phyloP scores from a whole-genome alignment of 1,140 invertebrate genomes.

The Asobara japonica region DNA sequence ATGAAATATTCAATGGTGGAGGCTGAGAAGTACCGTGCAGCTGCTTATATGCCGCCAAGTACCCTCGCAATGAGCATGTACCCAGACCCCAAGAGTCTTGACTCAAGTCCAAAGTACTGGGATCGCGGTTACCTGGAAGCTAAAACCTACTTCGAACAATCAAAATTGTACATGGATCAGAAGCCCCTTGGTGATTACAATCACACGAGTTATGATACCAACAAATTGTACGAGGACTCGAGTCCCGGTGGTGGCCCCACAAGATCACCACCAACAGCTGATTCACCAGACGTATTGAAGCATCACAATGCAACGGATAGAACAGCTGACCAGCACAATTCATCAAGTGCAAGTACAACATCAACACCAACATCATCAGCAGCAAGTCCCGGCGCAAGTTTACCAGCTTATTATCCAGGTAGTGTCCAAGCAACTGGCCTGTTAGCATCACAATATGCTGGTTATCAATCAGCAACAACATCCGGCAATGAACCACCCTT shows the following conservation, averaged over 20 bases:
- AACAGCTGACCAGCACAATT: constrained; percentile 64
- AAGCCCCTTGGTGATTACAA: constrained; percentile 67
- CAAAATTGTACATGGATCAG: constrained; percentile 82
- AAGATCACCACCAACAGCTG: constrained; percentile 66
- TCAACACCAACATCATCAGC: constrained; percentile 73
- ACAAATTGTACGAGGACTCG: constrained; percentile 74
- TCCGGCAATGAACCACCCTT: constrained; percentile 72
- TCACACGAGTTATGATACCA: constrained; percentile 66
- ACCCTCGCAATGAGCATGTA: constrained; percentile 76
- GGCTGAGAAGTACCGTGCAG: constrained; percentile 77
- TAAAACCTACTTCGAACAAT: constrained; percentile 81
- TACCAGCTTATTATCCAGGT: constrained; percentile 72
- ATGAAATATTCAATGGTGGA: constrained; percentile 80
- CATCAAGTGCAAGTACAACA: constrained; percentile 63
- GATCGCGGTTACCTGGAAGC: constrained; percentile 74
- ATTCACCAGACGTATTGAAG: constrained; percentile 71
- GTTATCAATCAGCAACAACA: constrained; percentile 68
- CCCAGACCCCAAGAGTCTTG: constrained; percentile 73
- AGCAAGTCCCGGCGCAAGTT: constrained; percentile 69
- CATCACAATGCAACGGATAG: constrained; percentile 61
- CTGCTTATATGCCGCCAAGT: constrained; percentile 73
- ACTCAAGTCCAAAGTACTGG: constrained; percentile 74
- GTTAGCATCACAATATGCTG: constrained; percentile 69
- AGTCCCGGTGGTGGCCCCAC: constrained; percentile 69
- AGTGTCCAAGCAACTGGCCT: constrained; percentile 64